phyloP scores from a whole-genome alignment of 2,113 vertebrate species.

The Pithys albifrons region DNA sequence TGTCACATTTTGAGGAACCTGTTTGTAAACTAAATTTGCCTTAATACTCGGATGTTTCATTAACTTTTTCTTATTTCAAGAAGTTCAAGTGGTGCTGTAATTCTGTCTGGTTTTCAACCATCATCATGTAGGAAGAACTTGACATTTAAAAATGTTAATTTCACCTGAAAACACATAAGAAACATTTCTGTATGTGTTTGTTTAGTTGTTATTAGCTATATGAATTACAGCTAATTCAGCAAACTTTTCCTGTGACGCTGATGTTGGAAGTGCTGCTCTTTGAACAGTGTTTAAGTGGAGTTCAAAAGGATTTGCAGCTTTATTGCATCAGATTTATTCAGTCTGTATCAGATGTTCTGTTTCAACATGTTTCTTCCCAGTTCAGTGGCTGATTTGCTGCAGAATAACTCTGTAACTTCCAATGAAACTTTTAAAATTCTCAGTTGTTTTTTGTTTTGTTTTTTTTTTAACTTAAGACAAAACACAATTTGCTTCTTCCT shows the following conservation, averaged over 20 bases:
- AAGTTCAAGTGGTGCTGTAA: not conserved
- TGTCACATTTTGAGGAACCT: not conserved
- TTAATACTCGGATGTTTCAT: not conserved
- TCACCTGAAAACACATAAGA: not conserved
- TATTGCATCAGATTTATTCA: not conserved
- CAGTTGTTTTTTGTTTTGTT: not conserved
- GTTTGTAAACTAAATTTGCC: not conserved
- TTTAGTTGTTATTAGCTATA: not conserved
- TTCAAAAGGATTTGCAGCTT: not conserved
- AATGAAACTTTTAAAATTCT: not conserved
- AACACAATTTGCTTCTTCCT: not conserved
- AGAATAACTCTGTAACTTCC: not conserved
- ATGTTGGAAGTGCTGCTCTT: not conserved
- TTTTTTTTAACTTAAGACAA: not conserved
- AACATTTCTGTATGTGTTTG: not conserved
- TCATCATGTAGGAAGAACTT: not conserved
- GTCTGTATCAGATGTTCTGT: not conserved
- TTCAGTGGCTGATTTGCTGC: not conserved
- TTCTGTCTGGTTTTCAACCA: not conserved
- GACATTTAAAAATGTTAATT: not conserved
- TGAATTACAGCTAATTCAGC: not conserved
- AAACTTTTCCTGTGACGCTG: not conserved
- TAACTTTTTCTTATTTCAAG: not conserved
- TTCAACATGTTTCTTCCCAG: not conserved
- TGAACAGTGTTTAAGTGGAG: not conserved